Base-by-base conservation (phyloP, 2,797 vertebrate species). In the Molossus molossus region DNA sequence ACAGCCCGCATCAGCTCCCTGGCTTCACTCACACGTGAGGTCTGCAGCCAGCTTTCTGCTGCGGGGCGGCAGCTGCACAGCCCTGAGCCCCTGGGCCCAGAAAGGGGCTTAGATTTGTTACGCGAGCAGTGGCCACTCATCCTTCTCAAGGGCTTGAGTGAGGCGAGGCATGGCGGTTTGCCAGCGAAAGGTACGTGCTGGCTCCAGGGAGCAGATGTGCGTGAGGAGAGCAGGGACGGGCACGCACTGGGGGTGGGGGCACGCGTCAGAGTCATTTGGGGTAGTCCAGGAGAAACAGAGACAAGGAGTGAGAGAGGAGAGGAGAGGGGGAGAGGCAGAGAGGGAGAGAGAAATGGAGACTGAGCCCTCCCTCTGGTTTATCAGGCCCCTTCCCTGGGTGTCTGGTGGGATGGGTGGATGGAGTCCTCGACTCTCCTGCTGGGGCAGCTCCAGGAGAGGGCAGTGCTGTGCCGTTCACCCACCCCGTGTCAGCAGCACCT, bases 231-330 rank as follows among this genome's bases (percentile, higher is more conserved):
- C 1, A 12, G 6, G 11, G 20, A 45, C 29, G 21, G 14, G 9
- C 11, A 17, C 4, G 10, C 27, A 9, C 0, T 25, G 9, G 29
- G 67, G 60, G 3, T 8, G 3, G 45, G 40, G 48, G 27, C 1
- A 6, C 4, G 13, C 18, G 14, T 62, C 48, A 76, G n/a, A 81
- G 60, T 58, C 37, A 50, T 21, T 69, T 65, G 29, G 4, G 2
- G 15, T 55, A 45, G 33, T 55, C 72, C 57, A 64, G 48, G n/a
- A 7, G 45, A 85, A 95, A 48, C 12, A 48, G n/a, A 58, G 67
- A 27, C 6, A 13, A 14, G 6, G 17, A 40, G 6, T 40, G 14
- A 70, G 14, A 58, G 9, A 40, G 17, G 7, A 25, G 4, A 15
- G 37, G 20, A 21, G 11, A 33, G 11, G 4, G 20, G 18, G 6